These are phyloP conservation scores for Graphium colonna DNA, from an alignment of 2,888 invertebrate species.

Conservation along the genomic window DNA sequence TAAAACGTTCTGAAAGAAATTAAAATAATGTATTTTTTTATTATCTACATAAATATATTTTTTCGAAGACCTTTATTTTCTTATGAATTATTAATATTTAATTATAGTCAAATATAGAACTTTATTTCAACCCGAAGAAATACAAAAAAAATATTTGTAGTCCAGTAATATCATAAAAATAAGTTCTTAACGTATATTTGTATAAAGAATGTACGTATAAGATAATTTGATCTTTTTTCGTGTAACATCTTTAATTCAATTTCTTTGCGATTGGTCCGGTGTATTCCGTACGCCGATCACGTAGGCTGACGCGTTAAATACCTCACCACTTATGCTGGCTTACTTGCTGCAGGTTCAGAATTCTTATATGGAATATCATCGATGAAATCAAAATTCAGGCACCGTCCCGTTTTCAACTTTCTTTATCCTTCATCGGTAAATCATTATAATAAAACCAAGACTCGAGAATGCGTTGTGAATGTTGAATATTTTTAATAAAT, in stretches of 20 bases:
- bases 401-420: conserved; percentile 14
- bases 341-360: conserved; percentile 16
- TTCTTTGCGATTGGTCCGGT: conserved; percentile 11
- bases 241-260: conserved; percentile 13
- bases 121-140: no score
- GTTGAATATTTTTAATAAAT: background rate
- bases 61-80: no score
- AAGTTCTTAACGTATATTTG: no score
- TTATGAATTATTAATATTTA: no score
- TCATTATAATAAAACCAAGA: conserved; percentile 9
- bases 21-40: no score
- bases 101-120: no score
- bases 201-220: background rate
- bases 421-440: conserved; percentile 18
- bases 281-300: conserved; percentile 7
- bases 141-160: background rate
- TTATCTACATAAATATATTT: no score
- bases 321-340: conserved; percentile 20
- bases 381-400: conserved; percentile 19
- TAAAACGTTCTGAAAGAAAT: no score
- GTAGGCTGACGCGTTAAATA: conserved; percentile 18
- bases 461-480: background rate
- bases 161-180: background rate
- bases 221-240: background rate
- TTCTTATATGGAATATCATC: conserved; percentile 22